Evolutionary conservation across 2,888 invertebrate genomes (phyloP).

Genomic region (Mantis religiosa): DNA sequence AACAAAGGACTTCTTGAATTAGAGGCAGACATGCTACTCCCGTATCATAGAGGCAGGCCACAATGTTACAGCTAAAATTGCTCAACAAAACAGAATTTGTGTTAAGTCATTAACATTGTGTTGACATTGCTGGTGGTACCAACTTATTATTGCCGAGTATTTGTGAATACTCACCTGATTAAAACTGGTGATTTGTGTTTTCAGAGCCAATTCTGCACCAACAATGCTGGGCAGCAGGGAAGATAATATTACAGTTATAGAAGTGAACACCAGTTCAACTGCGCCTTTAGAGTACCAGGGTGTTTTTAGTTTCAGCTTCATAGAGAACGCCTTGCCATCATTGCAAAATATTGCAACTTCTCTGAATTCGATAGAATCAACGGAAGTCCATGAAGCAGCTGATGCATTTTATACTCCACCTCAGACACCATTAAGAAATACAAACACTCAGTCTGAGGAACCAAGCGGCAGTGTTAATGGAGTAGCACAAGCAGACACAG

Average conservation of each 20-base stretch:
- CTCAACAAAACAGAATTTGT: too few species aligned
- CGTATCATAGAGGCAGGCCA: too few species aligned
- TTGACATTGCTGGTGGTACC: too few species aligned
- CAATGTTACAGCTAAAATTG: too few species aligned
- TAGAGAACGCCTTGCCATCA: conserved; percentile 29
- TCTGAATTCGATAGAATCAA: neutral
- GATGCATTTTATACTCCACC: conserved; percentile 33
- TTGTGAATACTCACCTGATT: too few species aligned
- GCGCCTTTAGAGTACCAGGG: conserved; percentile 12
- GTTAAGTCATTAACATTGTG: too few species aligned
- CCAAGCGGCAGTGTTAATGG: neutral
- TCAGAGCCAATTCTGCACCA: neutral
- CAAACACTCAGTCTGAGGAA: neutral
- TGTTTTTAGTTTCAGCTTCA: conserved; percentile 34
- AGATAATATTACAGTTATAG: conserved; percentile 36
- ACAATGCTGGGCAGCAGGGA: conserved; percentile 9
- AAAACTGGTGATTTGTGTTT: neutral
- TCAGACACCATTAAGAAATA: conserved; percentile 24
- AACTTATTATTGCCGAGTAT: too few species aligned
- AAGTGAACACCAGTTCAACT: conserved; percentile 31
- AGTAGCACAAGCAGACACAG: neutral
- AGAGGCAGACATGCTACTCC: too few species aligned
- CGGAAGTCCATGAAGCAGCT: conserved; percentile 24
- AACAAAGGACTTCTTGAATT: too few species aligned
- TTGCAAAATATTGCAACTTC: neutral